These are phyloP conservation scores for Geopemphigus sp. DNA, from an alignment of 1,140 invertebrate species.

Conservation along the genomic window DNA sequence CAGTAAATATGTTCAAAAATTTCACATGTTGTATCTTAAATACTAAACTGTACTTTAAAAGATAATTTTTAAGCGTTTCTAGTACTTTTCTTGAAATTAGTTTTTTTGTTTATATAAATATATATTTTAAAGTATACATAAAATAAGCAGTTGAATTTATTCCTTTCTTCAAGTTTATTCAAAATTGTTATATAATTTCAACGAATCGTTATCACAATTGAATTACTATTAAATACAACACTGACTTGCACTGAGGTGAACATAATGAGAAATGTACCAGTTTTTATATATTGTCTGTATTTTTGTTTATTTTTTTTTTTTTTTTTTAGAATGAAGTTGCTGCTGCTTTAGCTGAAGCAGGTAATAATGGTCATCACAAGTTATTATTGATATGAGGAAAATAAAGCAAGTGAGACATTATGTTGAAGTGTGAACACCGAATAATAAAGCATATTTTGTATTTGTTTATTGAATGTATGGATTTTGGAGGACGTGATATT, in stretches of 20 bases:
- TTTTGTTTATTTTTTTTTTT: slow-evolving; percentile 51
- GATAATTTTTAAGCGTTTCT: too few species aligned
- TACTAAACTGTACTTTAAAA: too few species aligned
- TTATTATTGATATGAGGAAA: slow-evolving; percentile 32
- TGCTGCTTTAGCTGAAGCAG: slow-evolving; percentile 86
- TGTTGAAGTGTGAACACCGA: slow-evolving; percentile 6
- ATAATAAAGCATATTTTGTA: neutral
- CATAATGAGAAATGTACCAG: too few species aligned
- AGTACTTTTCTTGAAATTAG: too few species aligned
- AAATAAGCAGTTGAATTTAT: neutral
- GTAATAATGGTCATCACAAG: slow-evolving; percentile 56
- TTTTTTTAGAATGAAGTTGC: slow-evolving; percentile 84
- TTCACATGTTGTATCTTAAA: too few species aligned
- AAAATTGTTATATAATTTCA: neutral
- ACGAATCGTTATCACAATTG: too few species aligned
- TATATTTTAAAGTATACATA: too few species aligned
- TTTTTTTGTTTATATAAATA: too few species aligned
- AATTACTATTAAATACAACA: too few species aligned
- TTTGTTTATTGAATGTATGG: slow-evolving; percentile 11
- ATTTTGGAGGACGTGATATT: neutral
- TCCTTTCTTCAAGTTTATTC: neutral
- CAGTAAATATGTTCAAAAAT: too few species aligned
- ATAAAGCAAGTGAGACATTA: slow-evolving; percentile 1
- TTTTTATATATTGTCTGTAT: too few species aligned
- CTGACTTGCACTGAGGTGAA: too few species aligned